phyloP scores from a whole-genome alignment of 2,113 vertebrate genomes.

The Ceyx margarethae region DNA sequence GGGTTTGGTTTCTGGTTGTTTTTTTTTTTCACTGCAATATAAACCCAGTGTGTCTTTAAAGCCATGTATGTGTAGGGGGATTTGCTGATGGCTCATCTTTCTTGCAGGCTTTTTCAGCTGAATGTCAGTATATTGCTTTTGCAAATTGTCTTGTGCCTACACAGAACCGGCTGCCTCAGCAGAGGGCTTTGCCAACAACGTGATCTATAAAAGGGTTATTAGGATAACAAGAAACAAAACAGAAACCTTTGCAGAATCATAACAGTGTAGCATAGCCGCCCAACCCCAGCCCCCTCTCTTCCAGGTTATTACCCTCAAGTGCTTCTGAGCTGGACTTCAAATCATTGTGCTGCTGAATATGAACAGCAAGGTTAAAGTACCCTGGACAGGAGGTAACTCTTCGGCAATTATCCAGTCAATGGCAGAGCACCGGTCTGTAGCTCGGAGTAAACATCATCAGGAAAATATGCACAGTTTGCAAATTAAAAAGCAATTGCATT shows the following conservation, averaged over 20 bases:
- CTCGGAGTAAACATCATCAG: conserved; percentile 2
- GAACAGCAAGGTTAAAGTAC: conserved; percentile 40
- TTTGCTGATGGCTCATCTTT: conserved; percentile 71
- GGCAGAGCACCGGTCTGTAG: conserved; percentile 24
- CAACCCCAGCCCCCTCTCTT: not conserved
- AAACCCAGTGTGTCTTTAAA: conserved; percentile 56
- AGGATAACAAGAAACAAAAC: conserved; percentile 71
- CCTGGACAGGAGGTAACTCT: conserved; percentile 30
- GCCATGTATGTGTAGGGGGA: conserved; percentile 52
- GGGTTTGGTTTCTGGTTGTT: not conserved
- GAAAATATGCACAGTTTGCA: conserved; percentile 47
- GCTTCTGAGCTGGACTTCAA: conserved; percentile 19
- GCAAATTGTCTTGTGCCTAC: conserved; percentile 69
- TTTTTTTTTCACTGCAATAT: not conserved
- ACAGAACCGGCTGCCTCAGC: conserved; percentile 70
- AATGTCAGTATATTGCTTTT: conserved; percentile 72
- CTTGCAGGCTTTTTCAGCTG: conserved; percentile 61
- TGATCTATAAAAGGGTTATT: conserved; percentile 68
- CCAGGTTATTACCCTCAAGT: conserved; percentile 48
- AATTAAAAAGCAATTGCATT: conserved; percentile 43
- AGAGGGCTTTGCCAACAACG: conserved; percentile 63
- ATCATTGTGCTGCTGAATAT: not conserved
- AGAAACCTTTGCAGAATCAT: conserved; percentile 68
- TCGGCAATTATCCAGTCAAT: conserved; percentile 33
- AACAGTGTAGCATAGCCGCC: conserved; percentile 6